phyloP scores from a whole-genome alignment of 2,797 vertebrate species.

The Enteromius anoplus region DNA sequence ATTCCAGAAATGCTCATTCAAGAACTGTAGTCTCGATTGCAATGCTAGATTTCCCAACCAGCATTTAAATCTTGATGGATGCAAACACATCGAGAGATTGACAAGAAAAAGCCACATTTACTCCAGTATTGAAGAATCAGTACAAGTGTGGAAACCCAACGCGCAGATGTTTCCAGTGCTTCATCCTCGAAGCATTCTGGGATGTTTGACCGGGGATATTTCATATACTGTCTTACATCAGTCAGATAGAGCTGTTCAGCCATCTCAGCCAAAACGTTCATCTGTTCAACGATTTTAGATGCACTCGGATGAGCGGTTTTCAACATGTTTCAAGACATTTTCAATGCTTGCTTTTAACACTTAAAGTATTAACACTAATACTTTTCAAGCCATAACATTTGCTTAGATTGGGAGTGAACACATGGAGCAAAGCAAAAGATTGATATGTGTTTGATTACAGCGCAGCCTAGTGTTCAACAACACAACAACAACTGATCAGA shows the following conservation, averaged over 20 bases:
- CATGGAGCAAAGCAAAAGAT: background rate
- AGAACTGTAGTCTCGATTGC: background rate
- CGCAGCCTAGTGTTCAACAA: background rate
- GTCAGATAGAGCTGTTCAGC: constrained; percentile 15
- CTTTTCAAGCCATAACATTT: background rate
- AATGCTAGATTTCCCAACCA: background rate
- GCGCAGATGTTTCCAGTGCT: constrained; percentile 5
- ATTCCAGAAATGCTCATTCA: background rate
- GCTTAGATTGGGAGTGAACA: background rate
- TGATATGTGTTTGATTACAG: background rate
- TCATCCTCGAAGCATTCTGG: background rate
- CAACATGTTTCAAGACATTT: background rate
- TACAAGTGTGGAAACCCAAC: background rate
- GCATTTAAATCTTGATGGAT: background rate
- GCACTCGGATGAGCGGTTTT: background rate
- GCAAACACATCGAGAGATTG: background rate
- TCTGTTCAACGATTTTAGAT: background rate
- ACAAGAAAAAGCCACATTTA: background rate
- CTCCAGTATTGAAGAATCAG: background rate
- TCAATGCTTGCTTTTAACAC: too few relatives aligned
- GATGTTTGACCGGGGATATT: background rate
- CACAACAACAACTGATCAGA: background rate
- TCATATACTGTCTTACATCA: constrained; percentile 31
- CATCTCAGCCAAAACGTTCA: background rate
- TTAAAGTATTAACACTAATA: too few relatives aligned